These are phyloP conservation scores for Drosophila sordidula DNA, from an alignment of 2,888 invertebrate genomes.

Conservation along the genomic window DNA sequence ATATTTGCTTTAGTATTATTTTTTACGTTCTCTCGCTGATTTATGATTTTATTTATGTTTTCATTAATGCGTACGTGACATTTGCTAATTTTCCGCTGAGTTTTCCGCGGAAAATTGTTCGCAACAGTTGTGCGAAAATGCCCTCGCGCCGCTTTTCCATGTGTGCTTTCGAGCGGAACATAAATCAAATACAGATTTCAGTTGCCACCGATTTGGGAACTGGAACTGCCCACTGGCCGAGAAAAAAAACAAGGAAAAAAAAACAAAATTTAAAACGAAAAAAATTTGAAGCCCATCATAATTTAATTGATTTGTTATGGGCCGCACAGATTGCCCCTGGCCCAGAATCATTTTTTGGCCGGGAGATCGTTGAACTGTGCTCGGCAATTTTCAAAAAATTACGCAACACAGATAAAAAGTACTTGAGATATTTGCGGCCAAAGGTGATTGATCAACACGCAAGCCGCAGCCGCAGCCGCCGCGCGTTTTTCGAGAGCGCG, in stretches of 20 bases:
- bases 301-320: constrained; percentile 56
- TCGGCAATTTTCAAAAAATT: constrained; percentile 27
- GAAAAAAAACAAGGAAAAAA: not conserved
- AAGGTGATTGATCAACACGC: constrained; percentile 32
- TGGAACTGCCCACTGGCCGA: constrained; percentile 25
- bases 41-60: constrained; percentile 49
- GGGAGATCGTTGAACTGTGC: not conserved
- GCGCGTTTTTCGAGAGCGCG: constrained; percentile 14
- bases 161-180: constrained; percentile 27
- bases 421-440: constrained; percentile 9
- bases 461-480: constrained; percentile 6
- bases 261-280: not conserved
- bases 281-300: constrained; percentile 20
- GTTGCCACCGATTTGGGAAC: constrained; percentile 14
- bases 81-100: constrained; percentile 55
- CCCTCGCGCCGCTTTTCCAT: constrained; percentile 39
- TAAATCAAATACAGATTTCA: constrained; percentile 45
- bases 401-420: constrained; percentile 26
- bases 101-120: constrained; percentile 16
- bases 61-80: constrained; percentile 65
- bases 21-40: constrained; percentile 42
- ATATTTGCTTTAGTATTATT: not conserved
- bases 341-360: not conserved
- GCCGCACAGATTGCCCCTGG: constrained; percentile 37
- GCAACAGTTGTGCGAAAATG: constrained; percentile 18